Conservation (phyloP, 2,113 vertebrate species). For the Struthio camelus region DNA sequence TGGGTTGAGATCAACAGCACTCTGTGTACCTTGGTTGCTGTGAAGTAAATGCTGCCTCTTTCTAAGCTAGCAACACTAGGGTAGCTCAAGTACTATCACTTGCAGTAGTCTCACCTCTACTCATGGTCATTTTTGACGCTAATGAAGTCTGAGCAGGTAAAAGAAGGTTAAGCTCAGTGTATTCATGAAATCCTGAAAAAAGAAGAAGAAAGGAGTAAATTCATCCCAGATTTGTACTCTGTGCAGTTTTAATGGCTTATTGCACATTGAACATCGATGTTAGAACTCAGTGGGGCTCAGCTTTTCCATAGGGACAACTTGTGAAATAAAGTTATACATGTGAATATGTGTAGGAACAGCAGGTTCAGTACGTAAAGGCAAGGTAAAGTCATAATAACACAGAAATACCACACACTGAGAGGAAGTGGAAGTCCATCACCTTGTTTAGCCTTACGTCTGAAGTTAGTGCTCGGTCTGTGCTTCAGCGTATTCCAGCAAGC, state of each 20-base stretch:
- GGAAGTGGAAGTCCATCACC: not conserved
- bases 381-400: not conserved
- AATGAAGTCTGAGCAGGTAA: not conserved
- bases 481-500: not conserved
- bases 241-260: not conserved
- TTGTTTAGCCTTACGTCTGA: not conserved
- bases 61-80: not conserved
- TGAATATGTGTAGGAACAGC: not conserved
- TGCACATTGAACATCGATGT: not conserved
- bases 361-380: not conserved
- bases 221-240: not conserved
- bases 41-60: not conserved
- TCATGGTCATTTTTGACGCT: not conserved
- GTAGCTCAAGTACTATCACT: not conserved
- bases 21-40: not conserved
- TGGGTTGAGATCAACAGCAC: not conserved
- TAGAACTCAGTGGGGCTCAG: not conserved
- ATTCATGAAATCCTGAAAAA: not conserved
- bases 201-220: not conserved
- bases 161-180: not conserved
- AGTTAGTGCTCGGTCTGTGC: accelerated
- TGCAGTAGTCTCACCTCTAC: not conserved
- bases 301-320: not conserved
- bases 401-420: not conserved
- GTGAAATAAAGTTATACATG: not conserved